phyloP scores from a whole-genome alignment of 2,888 invertebrate genomes.

The Cheilosia vulpina region DNA sequence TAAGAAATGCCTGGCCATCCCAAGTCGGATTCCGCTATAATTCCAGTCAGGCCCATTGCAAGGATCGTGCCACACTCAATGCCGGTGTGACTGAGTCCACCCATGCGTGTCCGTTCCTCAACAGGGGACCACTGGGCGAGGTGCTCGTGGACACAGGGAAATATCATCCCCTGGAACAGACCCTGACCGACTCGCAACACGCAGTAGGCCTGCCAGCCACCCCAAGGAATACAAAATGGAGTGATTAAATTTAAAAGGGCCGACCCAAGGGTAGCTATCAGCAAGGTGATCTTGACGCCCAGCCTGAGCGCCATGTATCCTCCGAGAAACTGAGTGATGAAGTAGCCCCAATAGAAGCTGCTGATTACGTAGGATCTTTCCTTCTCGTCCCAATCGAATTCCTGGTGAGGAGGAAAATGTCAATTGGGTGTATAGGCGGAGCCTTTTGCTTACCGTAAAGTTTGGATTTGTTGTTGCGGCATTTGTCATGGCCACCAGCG shows the following conservation, averaged over 20 bases:
- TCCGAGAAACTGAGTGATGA: slow-evolving; percentile 85
- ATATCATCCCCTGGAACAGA: slow-evolving; percentile 86
- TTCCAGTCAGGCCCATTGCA: slow-evolving; percentile 86
- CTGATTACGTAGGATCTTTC: slow-evolving; percentile 85
- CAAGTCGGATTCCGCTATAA: slow-evolving; percentile 84
- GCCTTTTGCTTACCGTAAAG: slow-evolving; percentile 81
- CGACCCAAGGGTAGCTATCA: slow-evolving; percentile 84
- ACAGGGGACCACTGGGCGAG: slow-evolving; percentile 87
- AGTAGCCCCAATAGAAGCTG: slow-evolving; percentile 87
- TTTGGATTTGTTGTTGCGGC: slow-evolving; percentile 81
- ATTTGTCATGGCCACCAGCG: slow-evolving; percentile 88
- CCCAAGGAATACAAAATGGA: slow-evolving; percentile 86
- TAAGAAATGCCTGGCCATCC: slow-evolving; percentile 88
- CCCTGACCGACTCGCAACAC: slow-evolving; percentile 86
- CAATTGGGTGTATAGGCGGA: slow-evolving; percentile 81
- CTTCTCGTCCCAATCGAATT: slow-evolving; percentile 82
- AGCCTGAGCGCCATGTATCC: slow-evolving; percentile 87
- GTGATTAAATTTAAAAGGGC: slow-evolving; percentile 86
- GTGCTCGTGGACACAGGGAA: slow-evolving; percentile 86
- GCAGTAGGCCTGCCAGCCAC: slow-evolving; percentile 85
- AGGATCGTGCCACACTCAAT: slow-evolving; percentile 87
- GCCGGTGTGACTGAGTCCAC: slow-evolving; percentile 85
- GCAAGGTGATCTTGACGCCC: slow-evolving; percentile 86
- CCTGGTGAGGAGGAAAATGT: slow-evolving; percentile 36
- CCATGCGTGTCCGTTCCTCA: slow-evolving; percentile 87